Evolutionary conservation across 2,888 invertebrate genomes (phyloP).

Genomic region (Spialia ferax): DNA sequence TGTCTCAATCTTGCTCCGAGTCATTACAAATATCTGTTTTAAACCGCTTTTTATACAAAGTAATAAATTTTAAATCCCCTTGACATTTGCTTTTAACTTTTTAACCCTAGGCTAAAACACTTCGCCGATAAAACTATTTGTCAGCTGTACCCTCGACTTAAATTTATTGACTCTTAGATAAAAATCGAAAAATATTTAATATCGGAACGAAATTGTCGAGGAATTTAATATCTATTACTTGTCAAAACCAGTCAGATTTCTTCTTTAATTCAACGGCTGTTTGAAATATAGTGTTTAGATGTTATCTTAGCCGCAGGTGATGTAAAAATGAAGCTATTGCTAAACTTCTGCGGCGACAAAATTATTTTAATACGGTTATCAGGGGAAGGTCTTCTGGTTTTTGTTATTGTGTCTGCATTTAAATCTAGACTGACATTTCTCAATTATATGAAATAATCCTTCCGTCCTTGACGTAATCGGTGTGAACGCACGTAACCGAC

Average conservation of each 20-base stretch:
- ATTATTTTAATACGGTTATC: conserved; percentile 7
- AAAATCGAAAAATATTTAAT: conserved; percentile 6
- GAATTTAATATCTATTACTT: background rate
- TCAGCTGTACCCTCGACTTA: background rate
- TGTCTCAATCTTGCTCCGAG: background rate
- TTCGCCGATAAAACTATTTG: conserved; percentile 16
- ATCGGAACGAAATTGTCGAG: background rate
- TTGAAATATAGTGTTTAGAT: background rate
- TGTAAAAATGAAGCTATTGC: background rate
- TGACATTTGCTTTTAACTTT: conserved; percentile 14
- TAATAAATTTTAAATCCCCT: conserved; percentile 3
- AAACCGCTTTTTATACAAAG: background rate
- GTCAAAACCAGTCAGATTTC: background rate
- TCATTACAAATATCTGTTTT: background rate
- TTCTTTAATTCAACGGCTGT: background rate
- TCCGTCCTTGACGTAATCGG: conserved; percentile 33
- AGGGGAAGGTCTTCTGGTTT: background rate
- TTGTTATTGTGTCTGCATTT: background rate
- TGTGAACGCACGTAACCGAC: conserved; percentile 41
- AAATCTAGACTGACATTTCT: background rate
- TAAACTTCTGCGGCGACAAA: background rate
- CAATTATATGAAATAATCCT: conserved; percentile 26
- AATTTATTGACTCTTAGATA: conserved; percentile 9
- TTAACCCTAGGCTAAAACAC: conserved; percentile 19
- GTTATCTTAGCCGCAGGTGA: background rate